Base-by-base conservation (phyloP, 2,797 vertebrate genomes). In the Alca torda region DNA sequence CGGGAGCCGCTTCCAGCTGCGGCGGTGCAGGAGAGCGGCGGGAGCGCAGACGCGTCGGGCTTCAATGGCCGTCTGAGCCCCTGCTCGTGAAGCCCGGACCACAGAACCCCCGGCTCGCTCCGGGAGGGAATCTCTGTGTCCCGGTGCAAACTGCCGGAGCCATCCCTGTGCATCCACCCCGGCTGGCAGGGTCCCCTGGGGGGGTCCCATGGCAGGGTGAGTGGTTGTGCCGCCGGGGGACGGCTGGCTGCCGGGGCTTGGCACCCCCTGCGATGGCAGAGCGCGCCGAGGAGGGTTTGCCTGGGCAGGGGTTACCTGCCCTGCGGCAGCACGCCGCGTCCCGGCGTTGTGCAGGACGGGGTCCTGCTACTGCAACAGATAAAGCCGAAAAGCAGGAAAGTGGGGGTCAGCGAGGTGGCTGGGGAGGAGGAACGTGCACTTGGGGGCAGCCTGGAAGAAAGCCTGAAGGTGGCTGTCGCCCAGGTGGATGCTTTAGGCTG, bases 121-220 rank as follows among this genome's bases (percentile, higher is more conserved):
- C 0, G 0, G 73, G 37, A 48, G 57, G 39, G 50, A 69, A 31
- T 16, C 20, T 5, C 11, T 13, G 0, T 4, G 10, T 21, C 21
- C 75, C 3, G 10, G 39, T 9, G 59, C 28, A 6, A 7, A 4
- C 18, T 3, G 5, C 64, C 6, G 13, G 76, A 59, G 50, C 57
- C 6, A 1, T 70, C 43, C 88, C 53, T 0, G 0, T 18, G 68
- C 24, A 0, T 3, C 37, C 65, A 15, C 9, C 43, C 10, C 0
- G 1, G 25, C 39, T 6, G 0, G 20, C 3, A 53, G 75, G 35
- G 13, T 35, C 11, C 18, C 1, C 0, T 0, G 60, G 28, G 11
- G 11, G 31, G 5, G 3, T 64, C 39, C 72, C 63, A 2, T 18
- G 48, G 79, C 1, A 10, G 41, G 30, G 15, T 30, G 48, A 37